Conservation (phyloP, 2,797 vertebrate genomes). For the Ciconia nigra region DNA sequence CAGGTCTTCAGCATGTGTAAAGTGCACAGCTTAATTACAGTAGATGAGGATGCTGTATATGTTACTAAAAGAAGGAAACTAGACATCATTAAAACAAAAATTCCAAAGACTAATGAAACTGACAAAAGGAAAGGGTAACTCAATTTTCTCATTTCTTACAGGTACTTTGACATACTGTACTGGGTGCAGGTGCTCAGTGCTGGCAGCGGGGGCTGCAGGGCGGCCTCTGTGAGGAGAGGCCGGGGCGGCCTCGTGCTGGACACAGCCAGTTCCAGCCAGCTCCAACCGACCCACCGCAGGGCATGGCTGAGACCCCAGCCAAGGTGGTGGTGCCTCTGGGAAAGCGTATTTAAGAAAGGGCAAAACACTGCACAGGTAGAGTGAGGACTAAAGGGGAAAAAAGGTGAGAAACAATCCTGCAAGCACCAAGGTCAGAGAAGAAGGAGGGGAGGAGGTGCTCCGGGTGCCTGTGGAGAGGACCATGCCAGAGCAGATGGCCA, state of each 20-base stretch:
- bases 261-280: background rate
- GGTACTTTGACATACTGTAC: background rate
- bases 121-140: background rate
- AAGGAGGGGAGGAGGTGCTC: background rate
- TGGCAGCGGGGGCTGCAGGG: fast-evolving
- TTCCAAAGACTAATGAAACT: background rate
- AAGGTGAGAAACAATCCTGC: background rate
- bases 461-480: background rate
- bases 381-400: too few relatives aligned
- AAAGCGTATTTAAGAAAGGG: background rate
- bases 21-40: fast-evolving
- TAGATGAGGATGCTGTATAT: background rate
- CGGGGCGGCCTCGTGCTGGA: background rate
- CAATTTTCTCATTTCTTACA: background rate
- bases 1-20: background rate
- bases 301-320: fast-evolving
- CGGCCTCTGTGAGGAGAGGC: background rate
- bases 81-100: background rate
- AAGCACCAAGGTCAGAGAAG: background rate
- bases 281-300: fast-evolving
- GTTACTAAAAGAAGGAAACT: background rate
- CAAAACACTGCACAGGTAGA: background rate
- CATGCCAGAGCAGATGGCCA: background rate
- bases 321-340: fast-evolving
- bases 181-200: fast-evolving